A percentile compares a stretch with the other conserved stretches of the same genome.
phyloP scores from a whole-genome alignment of 2,113 vertebrate species.

The Saguinus imperator region DNA sequence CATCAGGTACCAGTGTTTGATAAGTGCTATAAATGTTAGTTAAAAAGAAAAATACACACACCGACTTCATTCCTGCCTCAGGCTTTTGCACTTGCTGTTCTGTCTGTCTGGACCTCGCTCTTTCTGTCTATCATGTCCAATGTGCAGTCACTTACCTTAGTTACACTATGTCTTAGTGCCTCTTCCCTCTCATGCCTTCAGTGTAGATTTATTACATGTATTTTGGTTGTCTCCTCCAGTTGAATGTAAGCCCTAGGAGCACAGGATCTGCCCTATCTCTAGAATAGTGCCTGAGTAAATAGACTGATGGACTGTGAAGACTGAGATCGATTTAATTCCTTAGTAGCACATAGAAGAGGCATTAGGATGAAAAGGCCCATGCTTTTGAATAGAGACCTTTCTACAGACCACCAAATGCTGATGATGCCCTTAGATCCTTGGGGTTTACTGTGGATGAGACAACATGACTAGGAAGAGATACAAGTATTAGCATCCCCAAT shows the following conservation, averaged over 20 bases:
- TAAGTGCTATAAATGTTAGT: background rate
- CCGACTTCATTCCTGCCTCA: background rate
- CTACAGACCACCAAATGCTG: background rate
- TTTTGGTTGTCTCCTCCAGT: background rate
- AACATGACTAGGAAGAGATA: background rate
- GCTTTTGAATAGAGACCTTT: background rate
- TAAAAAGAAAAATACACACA: background rate
- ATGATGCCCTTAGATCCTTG: background rate
- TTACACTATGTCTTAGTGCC: fast-evolving
- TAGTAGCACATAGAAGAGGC: background rate
- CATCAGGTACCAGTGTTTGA: background rate
- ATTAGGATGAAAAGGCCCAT: background rate
- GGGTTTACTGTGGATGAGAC: background rate
- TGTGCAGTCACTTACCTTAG: background rate
- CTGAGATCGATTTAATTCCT: background rate
- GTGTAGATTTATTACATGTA: background rate
- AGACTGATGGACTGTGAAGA: background rate
- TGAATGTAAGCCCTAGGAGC: background rate
- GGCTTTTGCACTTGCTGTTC: background rate
- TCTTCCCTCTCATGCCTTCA: background rate
- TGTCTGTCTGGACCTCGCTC: background rate
- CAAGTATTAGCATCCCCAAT: slow-evolving; percentile 27
- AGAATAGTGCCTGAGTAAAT: background rate
- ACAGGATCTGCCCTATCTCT: background rate
- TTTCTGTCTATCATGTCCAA: background rate